Base-by-base conservation (phyloP, 1,140 invertebrate genomes). In the Glossosoma conforme region DNA sequence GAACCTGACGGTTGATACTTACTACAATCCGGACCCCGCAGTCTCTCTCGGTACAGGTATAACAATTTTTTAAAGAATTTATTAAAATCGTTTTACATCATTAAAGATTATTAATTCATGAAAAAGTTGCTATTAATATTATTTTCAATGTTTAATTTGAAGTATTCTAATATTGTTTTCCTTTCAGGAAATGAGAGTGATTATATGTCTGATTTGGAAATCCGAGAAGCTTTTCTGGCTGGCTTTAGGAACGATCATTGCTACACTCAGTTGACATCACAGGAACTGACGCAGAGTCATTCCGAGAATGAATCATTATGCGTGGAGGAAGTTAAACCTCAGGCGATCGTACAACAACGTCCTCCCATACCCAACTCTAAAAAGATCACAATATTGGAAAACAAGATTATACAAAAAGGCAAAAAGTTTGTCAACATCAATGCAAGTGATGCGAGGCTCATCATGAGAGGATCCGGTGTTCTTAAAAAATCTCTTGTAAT, bases 171-270 rank as follows among this genome's bases (percentile, higher is more conserved):
- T 33, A 18, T 28, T 49, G 30, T 38, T 52, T 24, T 45, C 19
- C 44, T 59, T 71, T 46, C 62, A 74, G 69, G 70, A 56, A 70
- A 70, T 62, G 69, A 76, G 58, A 71, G 72, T 52, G 74, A 77
- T 24, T 49, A 68, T 70, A 69, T 69, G 61, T 74, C 49, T 65
- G 62, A 66, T 35, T 46, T 41, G 37, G 37, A 40, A 9, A 37
- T 42, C 10, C 69, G 68, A 56, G 70, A 74, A 56, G 69, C 69
- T 42, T 70, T 69, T 60, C 52, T 72, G 30, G 61, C 76, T 33
- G 69, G 74, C 38, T 79, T 84, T 47, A 72, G 74, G 59, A 81
- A 83, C 67, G 82, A 84, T 64, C 82, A 84, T 62, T 82, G 82
- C 57, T 84, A 84, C 58, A 83, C 81, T 44, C 74, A 79, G 14